Evolutionary conservation across 2,113 vertebrate genomes (phyloP), one percentile per base, ranked within the genome.

Genomic region (Papio anubis): DNA sequence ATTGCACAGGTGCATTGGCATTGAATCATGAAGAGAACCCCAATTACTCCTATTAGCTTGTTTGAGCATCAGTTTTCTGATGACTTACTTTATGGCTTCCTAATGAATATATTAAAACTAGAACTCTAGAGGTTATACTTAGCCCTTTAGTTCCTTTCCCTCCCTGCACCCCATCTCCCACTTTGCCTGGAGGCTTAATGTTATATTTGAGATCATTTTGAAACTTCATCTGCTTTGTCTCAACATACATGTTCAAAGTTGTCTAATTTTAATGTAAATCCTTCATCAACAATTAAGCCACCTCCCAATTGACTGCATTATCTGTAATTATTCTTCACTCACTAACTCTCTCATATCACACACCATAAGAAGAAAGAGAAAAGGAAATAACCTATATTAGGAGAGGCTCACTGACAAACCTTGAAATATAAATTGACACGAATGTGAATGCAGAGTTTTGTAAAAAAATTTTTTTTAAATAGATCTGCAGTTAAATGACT

Each of bases 51-150:
- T 43, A 0, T 40, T 79, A 55, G 35, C 66, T 97, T 84, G 66
- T 93, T 93, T 93, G 66, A 80, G 75, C 89, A 80, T 78, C 40
- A 23, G 52, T n/a, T 91, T 97, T 57, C 76, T 93, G 43, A 91
- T 86, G 43, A 86, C 79, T 75, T 20, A 12, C 95, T 96, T 96
- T 83, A 55, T 66, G 95, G 11, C 66, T 94, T 96, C 93, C 50
- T 43, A 93, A 59, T 93, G 79, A 40, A 76, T 1, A 79, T 76
- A 38, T 93, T 96, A 94, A 81, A 94, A 97, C 90, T 80, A 82
- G 6, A 95, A 57, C 5, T 30, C 40, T 64, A 85, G 35, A 78
- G 10, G 55, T 94, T 89, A 52, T 70, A 80, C 61, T 68, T 85
- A 32, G 35, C 45, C 25, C 3, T 87, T 87, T 6, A 20, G 40